Evolutionary conservation across 2,888 invertebrate genomes (phyloP), one percentile per base, ranked within the genome.

Genomic region (Coleophora deauratella): DNA sequence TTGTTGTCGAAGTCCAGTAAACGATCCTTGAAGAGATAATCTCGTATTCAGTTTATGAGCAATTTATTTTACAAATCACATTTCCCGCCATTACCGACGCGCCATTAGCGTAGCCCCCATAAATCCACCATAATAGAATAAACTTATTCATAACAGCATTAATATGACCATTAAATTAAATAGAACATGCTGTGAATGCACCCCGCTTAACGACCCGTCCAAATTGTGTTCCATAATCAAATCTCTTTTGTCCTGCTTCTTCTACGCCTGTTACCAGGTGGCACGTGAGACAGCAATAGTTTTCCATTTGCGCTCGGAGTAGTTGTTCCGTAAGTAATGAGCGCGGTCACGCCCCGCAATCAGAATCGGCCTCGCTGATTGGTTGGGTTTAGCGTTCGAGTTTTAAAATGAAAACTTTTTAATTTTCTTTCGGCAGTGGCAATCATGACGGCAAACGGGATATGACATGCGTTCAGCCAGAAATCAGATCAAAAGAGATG

Each of bases 91-190:
- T 55, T 52, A 62, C 21, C 41, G 53, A 52, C 63, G 57, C 55
- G 42, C 72, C 79, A 80, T 82, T 79, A 74, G 52, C 58, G 51
- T 60, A 68, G 72, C 68, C 62, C 55, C 59, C 69, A 73, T 74
- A 78, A 80, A 77, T 74, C 65, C 63, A 58, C 59, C 52, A 61
- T 72, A 76, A 75, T 57, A 60, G 54, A 68, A 71, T 69, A 59
- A 67, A 74, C 65, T 72, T 76, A 78, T 76, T 79, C 76, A 79
- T 75, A 80, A 78, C 72, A 75, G 75, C 54, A 53, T 66, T 76
- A 72, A 74, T 77, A 72, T 63, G 60, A 65, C 71, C 71, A 78
- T 78, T 70, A 80, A 75, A 77, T 82, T 79, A 81, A 85, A 84
- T 80, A 79, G 74, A 79, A 79, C 77, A 73, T 61, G 62, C 71